phyloP scores from a whole-genome alignment of 2,888 invertebrate genomes.

The Bellardia bayeri region DNA sequence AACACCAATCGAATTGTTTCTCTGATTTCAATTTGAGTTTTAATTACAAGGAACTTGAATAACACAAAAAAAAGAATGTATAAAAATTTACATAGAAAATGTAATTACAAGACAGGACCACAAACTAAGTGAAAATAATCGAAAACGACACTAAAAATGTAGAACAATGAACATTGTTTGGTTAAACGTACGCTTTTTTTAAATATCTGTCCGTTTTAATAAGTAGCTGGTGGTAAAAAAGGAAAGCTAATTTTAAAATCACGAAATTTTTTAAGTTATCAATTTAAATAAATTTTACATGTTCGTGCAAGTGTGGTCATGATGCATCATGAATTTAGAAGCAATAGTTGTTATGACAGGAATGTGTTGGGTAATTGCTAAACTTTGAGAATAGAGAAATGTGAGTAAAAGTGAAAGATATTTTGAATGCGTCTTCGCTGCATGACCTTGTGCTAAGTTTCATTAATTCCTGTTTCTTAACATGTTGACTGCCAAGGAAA shows the following conservation, averaged over 20 bases:
- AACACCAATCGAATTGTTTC: conserved; percentile 23
- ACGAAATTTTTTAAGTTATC: not conserved
- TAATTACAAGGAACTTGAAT: conserved; percentile 58
- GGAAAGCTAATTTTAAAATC: not conserved
- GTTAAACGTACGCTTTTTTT: not conserved
- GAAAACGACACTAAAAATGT: conserved; percentile 11
- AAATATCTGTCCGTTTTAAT: not conserved
- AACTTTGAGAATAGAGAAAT: too few relatives aligned
- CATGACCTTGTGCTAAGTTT: too few relatives aligned
- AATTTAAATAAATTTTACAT: not conserved
- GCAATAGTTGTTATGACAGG: too few relatives aligned
- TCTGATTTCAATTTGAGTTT: conserved; percentile 60
- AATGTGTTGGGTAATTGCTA: too few relatives aligned
- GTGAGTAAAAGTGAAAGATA: too few relatives aligned
- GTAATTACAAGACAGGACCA: conserved; percentile 64
- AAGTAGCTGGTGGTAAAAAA: not conserved
- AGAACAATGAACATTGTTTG: not conserved
- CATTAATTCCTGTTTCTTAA: too few relatives aligned
- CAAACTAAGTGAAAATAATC: conserved; percentile 17
- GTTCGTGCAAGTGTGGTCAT: not conserved
- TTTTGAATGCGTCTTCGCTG: too few relatives aligned
- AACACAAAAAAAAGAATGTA: conserved; percentile 15
- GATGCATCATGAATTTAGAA: too few relatives aligned
- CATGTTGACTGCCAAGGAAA: too few relatives aligned
- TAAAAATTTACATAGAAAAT: conserved; percentile 54